Evolutionary conservation across 2,888 invertebrate genomes (phyloP), one percentile per base, ranked within the genome.

Genomic region (Lepidocyrtinus sp.): DNA sequence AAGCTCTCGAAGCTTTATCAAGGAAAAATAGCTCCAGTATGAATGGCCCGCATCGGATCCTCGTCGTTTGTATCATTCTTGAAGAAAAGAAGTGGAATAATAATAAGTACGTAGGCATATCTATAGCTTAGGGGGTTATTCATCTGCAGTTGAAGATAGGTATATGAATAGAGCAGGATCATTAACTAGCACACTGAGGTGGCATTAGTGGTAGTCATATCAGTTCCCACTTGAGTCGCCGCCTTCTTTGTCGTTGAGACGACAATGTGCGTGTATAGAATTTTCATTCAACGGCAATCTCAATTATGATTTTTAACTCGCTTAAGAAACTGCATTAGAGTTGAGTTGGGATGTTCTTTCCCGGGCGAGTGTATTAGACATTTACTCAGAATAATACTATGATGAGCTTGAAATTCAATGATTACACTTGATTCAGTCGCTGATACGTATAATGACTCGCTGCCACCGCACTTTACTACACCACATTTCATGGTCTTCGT

Each of bases 291-390:
- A 59, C 59, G 21, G n/a, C n/a, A 65, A 59, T 70, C 65, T 22
- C 65, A 62, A 70, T 76, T 70, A 76, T 70, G 55, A 71, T 55
- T 76, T 59, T 76, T 71, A 76, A 76, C 71, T 59, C 12, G 21
- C 27, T 45, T 59, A 70, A n/a, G 59, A 12, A 71, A 50, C 25
- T 19, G 26, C 17, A 26, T 19, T 25, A 59, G n/a, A 59, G 22
- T 59, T 19, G 59, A 59, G 59, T 5, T 19, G 21, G 59, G 12
- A 59, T 59, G 59, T 22, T 50, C 59, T 59, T 59, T 59, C 59
- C 50, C 12, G 50, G 15, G 59, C 7, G 19, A 59, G n/a, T n/a
- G n/a, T 19, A 59, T 59, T 19, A 59, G 36, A 36, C 36, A 36
- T 36, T 36, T 36, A 36, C 15, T 1, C 59, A 12, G 59, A 59